Evolutionary conservation across 2,113 vertebrate genomes (phyloP).

Genomic region (Pelusios castaneus): DNA sequence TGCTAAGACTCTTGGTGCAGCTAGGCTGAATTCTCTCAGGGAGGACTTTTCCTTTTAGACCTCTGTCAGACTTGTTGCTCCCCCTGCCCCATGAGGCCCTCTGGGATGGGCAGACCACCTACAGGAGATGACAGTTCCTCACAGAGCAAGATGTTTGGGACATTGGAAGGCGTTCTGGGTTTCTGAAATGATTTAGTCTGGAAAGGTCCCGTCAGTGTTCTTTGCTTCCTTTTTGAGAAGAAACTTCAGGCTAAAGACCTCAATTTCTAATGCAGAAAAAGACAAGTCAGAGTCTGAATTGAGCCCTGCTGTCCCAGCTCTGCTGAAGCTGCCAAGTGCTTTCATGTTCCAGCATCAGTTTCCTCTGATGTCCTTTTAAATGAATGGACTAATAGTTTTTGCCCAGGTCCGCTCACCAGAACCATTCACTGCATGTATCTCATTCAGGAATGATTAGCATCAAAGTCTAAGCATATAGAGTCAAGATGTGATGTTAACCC

Average conservation of each 20-base stretch:
- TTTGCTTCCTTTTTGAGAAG: background rate
- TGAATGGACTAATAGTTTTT: background rate
- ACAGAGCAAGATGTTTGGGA: background rate
- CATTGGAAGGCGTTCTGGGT: background rate
- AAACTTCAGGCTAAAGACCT: background rate
- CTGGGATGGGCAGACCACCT: background rate
- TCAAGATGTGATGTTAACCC: background rate
- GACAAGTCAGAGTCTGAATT: background rate
- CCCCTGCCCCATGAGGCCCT: fast-evolving
- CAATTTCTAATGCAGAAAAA: fast-evolving
- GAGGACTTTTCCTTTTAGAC: background rate
- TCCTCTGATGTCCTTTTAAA: background rate
- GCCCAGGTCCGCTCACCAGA: background rate
- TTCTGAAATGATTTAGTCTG: background rate
- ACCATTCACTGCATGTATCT: background rate
- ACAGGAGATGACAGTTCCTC: background rate
- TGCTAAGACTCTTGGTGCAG: no score
- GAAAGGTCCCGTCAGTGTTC: background rate
- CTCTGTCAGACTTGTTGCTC: background rate
- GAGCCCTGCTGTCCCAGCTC: background rate
- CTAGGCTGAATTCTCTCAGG: background rate
- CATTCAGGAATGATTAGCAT: background rate
- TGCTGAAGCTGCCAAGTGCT: background rate
- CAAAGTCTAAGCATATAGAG: background rate
- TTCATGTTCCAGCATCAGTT: background rate